A percentile compares a stretch with the other conserved stretches of the same genome.
phyloP scores from a whole-genome alignment of 2,797 vertebrate genomes.

The Pygocentrus nattereri region DNA sequence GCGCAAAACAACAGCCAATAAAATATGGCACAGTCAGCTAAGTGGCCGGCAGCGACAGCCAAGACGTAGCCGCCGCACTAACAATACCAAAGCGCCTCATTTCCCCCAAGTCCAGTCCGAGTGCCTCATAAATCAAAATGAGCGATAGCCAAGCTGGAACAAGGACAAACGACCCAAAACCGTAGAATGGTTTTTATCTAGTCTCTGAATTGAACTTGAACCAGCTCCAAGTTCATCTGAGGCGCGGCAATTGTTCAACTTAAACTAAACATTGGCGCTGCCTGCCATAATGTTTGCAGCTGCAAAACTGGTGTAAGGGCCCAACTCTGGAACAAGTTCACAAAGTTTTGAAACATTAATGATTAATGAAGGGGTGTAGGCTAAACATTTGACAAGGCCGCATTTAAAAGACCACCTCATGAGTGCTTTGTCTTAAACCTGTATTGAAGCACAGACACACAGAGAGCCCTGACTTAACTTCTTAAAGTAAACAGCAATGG shows the following conservation, averaged over 20 bases:
- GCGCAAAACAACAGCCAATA: constrained; percentile 20
- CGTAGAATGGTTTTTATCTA: constrained; percentile 18
- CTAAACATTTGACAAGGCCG: constrained; percentile 16
- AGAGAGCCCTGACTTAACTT: background rate
- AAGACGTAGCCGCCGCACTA: background rate
- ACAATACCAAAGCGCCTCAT: background rate
- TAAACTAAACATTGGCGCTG: constrained; percentile 26
- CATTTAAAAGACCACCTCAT: constrained; percentile 6
- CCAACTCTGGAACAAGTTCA: background rate
- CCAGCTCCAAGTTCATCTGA: constrained; percentile 18
- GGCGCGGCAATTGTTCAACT: constrained; percentile 35
- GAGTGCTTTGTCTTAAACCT: constrained; percentile 1
- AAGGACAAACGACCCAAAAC: background rate
- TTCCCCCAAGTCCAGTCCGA: background rate
- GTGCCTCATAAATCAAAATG: constrained; percentile 38
- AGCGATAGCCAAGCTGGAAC: constrained; percentile 6
- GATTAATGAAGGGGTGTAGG: constrained; percentile 16
- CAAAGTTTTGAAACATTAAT: constrained; percentile 16
- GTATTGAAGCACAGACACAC: background rate
- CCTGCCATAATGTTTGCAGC: constrained; percentile 26
- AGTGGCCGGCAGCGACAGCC: background rate
- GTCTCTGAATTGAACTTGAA: constrained; percentile 17
- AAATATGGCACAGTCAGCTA: constrained; percentile 36
- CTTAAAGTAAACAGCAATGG: background rate
- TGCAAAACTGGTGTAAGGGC: constrained; percentile 21